Percentiles rank a stretch among this genome's conserved stretches.
phyloP scores from a whole-genome alignment of 1,140 invertebrate species.

The Ceratoteleas bidentatus region DNA sequence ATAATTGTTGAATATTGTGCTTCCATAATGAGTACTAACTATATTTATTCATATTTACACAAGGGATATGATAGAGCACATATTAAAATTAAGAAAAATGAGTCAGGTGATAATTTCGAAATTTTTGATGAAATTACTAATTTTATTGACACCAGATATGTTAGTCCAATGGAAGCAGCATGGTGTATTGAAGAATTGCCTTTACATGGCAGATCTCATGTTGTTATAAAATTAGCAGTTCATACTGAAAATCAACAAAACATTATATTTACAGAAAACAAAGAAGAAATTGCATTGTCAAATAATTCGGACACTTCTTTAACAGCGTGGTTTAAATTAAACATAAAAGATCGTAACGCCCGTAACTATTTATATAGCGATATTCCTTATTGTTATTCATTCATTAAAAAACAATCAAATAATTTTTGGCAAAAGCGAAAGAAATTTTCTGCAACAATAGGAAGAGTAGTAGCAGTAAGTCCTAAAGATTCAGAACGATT shows the following conservation, averaged over 20 bases:
- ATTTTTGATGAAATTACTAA: constrained; percentile 43
- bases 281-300: not conserved
- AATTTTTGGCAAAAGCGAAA: constrained; percentile 32
- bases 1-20: constrained; percentile 49
- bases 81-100: no score
- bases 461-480: constrained; percentile 47
- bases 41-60: constrained; percentile 21
- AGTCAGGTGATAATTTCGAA: constrained; percentile 3
- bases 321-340: constrained; percentile 55
- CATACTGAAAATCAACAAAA: no score
- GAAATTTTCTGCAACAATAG: constrained; percentile 27
- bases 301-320: constrained; percentile 32
- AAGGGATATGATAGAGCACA: not conserved
- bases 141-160: no score
- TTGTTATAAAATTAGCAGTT: constrained; percentile 34
- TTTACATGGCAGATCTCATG: no score
- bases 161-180: constrained; percentile 38
- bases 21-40: constrained; percentile 36
- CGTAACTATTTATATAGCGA: constrained; percentile 45
- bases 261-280: constrained; percentile 10
- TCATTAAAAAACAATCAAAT: not conserved
- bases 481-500: constrained; percentile 44
- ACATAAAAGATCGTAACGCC: constrained; percentile 36
- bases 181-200: constrained; percentile 33
- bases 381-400: constrained; percentile 25